Percentiles rank a stretch among this genome's conserved stretches.
These are phyloP conservation scores for Caenorhabditis drosophilae DNA, from an alignment of 2,888 invertebrate species.

Conservation along the genomic window DNA sequence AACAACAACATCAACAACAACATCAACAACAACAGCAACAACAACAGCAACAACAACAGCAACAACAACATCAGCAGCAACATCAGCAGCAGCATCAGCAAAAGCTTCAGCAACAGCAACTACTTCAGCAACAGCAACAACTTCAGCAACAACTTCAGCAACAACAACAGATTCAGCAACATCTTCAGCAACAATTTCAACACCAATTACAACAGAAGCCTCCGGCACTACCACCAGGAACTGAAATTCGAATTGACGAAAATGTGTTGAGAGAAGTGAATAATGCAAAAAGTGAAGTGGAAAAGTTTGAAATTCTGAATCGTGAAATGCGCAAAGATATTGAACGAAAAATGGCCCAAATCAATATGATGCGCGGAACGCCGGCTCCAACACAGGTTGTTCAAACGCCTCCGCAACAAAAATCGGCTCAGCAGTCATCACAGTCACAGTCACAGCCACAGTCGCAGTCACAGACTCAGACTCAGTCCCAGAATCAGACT, in stretches of 20 bases:
- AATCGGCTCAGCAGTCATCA: background rate
- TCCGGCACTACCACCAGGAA: background rate
- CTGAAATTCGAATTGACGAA: background rate
- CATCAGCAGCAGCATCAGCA: background rate
- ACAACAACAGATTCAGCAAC: background rate
- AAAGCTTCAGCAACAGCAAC: background rate
- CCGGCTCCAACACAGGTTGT: background rate
- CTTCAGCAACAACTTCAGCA: background rate
- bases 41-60: conserved; percentile 4
- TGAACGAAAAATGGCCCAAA: no score
- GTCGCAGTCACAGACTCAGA: background rate
- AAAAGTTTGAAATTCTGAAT: background rate
- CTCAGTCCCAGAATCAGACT: background rate
- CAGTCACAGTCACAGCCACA: background rate
- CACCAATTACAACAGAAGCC: no score
- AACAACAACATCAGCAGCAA: background rate
- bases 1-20: conserved; percentile 4
- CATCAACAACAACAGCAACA: conserved; percentile 1
- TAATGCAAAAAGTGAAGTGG: background rate
- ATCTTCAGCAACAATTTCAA: background rate
- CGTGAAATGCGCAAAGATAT: background rate
- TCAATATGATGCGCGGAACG: background rate
- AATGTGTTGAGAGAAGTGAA: background rate
- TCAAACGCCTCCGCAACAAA: background rate
- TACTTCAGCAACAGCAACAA: background rate